These are phyloP conservation scores for Scaptomyza graminum DNA, from an alignment of 1,140 invertebrate species.

Conservation along the genomic window DNA sequence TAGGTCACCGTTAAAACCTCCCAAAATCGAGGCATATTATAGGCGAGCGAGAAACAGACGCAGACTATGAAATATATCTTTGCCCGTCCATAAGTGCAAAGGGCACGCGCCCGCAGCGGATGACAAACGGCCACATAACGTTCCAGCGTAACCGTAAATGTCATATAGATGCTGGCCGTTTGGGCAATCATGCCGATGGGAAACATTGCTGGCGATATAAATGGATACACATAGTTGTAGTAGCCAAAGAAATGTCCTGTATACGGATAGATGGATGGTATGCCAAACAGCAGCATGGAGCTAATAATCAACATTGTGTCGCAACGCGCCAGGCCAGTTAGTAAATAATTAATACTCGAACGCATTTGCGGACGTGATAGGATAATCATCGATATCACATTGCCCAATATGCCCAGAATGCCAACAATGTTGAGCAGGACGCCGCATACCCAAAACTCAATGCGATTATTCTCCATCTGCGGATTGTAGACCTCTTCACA, in stretches of 20 bases:
- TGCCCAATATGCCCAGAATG: slow-evolving; percentile 93
- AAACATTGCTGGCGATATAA: slow-evolving; percentile 92
- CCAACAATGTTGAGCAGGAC: slow-evolving; percentile 93
- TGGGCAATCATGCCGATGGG: slow-evolving; percentile 94
- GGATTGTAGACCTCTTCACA: slow-evolving; percentile 71
- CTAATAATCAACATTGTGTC: slow-evolving; percentile 95
- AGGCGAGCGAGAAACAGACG: slow-evolving; percentile 91
- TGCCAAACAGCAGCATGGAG: slow-evolving; percentile 93
- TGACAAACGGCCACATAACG: slow-evolving; percentile 98
- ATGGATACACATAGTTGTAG: slow-evolving; percentile 91
- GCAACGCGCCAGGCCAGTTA: slow-evolving; percentile 95
- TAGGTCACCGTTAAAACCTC: slow-evolving; percentile 85
- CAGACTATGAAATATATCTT: slow-evolving; percentile 93
- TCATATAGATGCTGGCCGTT: slow-evolving; percentile 97
- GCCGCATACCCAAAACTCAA: slow-evolving; percentile 93
- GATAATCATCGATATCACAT: slow-evolving; percentile 95
- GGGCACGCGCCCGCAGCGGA: slow-evolving; percentile 92
- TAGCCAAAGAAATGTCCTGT: slow-evolving; percentile 91
- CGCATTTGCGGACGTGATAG: slow-evolving; percentile 96
- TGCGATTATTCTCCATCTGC: slow-evolving; percentile 69
- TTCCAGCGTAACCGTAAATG: slow-evolving; percentile 97
- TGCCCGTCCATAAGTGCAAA: slow-evolving; percentile 96
- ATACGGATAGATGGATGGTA: slow-evolving; percentile 93
- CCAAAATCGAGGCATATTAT: slow-evolving; percentile 93
- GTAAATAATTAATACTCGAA: slow-evolving; percentile 96